Conservation (phyloP, 2,797 vertebrate genomes). For the Adelosebastes latens region DNA sequence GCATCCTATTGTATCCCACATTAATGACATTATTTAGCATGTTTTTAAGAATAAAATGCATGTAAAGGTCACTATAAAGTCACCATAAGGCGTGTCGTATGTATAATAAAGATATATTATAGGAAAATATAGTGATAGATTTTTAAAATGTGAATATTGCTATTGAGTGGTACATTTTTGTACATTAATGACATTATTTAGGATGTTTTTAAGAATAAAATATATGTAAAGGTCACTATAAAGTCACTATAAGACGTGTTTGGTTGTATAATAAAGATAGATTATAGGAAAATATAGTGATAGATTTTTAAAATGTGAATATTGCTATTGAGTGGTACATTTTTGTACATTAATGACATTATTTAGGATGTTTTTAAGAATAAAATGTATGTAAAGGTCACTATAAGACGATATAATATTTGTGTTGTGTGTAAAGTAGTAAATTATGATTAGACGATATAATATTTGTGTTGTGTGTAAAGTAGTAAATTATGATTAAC, state of each 20-base stretch:
- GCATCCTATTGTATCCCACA: background rate
- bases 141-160: background rate
- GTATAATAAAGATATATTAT: background rate
- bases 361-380: no score
- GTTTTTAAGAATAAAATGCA: background rate
- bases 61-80: background rate
- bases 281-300: no score
- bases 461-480: background rate
- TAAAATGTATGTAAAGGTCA: no score
- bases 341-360: no score
- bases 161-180: background rate
- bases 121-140: background rate
- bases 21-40: background rate
- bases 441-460: background rate
- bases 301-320: background rate
- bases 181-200: no score
- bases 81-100: background rate
- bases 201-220: no score
- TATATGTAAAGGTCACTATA: no score
- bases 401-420: no score
- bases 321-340: background rate
- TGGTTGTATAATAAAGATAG: no score
- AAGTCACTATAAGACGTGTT: no score
- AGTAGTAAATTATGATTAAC: background rate
- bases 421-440: background rate